Base-by-base conservation (phyloP, 2,797 vertebrate genomes). In the Cirrhinus mrigala region DNA sequence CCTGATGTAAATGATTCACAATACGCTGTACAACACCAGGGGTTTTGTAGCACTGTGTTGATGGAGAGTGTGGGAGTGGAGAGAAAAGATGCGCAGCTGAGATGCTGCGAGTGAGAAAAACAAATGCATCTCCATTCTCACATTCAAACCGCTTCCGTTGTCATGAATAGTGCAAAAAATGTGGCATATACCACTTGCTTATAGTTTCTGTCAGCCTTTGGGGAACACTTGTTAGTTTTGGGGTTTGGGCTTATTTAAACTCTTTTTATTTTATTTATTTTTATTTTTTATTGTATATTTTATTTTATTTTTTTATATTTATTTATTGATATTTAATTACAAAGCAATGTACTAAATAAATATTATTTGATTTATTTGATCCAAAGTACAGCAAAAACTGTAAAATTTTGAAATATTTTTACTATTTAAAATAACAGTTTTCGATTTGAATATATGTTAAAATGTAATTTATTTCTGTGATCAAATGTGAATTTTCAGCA, bases 41-140 rank as follows among this genome's bases (percentile, higher is more conserved):
- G 46, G n/a, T 29, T 27, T 73, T 29, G 8, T 50, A 50, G 70
- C 14, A 2, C 15, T 50, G 46, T n/a, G 0, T 20, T 54, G 48
- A 75, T 22, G 50, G 48, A 75, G 27, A 75, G 73, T 52, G 71
- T 75, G 20, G 73, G 73, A 54, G 73, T 33, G 27, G 2, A 54
- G 48, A 33, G 73, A 54, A 75, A 54, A 12, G 48, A 48, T 75
- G 46, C 7, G 4, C 44, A 27, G 37, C 44, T 14, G 37, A 69
- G 68, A 22, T 44, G 37, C 66, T 40, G 33, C 20, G 11, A 71
- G 69, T 24, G 70, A 73, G n/a, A 27, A 27, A 48, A 27, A 48
- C 70, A 73, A 27, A 50, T 27, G 70, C n/a, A 52, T 75, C 71
- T 20, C 18, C 16, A 75, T 52, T 33, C 27, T 4, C 48, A 75